Conservation (phyloP, 2,113 vertebrate genomes). For the Sitta europaea region DNA sequence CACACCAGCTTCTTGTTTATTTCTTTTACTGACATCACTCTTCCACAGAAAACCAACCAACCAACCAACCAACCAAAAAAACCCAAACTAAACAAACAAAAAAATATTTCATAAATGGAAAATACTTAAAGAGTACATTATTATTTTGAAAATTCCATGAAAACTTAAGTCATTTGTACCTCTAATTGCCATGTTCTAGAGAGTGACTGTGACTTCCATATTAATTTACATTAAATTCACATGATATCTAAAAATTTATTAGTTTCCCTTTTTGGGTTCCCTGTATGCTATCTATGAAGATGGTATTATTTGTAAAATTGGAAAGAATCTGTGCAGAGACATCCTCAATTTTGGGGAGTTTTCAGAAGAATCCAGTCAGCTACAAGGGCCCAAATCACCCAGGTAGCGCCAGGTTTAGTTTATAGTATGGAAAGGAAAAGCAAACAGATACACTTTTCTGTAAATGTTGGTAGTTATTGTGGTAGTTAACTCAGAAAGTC, state of each 20-base stretch:
- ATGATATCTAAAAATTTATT: neutral
- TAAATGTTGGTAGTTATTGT: neutral
- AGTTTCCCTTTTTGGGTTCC: accelerated
- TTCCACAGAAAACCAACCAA: neutral
- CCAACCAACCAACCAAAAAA: neutral
- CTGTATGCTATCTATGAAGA: neutral
- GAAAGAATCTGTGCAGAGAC: neutral
- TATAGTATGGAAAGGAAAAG: neutral
- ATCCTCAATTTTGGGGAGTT: accelerated
- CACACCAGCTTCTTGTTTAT: neutral
- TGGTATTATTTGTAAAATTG: neutral
- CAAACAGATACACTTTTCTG: neutral
- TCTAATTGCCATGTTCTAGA: neutral
- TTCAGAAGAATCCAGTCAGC: neutral
- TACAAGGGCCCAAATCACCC: neutral
- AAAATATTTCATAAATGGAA: neutral
- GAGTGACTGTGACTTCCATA: neutral
- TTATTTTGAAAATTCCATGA: neutral
- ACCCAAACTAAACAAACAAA: neutral
- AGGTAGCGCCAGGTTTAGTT: neutral
- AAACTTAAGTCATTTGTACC: neutral
- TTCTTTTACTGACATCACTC: neutral
- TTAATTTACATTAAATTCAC: neutral
- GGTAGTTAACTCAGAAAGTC: neutral
- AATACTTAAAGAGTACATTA: neutral